A percentile compares a stretch with the other conserved stretches of the same genome.
Conservation (phyloP, 2,113 vertebrate genomes). For the Ophthalmolycus amberensis region DNA sequence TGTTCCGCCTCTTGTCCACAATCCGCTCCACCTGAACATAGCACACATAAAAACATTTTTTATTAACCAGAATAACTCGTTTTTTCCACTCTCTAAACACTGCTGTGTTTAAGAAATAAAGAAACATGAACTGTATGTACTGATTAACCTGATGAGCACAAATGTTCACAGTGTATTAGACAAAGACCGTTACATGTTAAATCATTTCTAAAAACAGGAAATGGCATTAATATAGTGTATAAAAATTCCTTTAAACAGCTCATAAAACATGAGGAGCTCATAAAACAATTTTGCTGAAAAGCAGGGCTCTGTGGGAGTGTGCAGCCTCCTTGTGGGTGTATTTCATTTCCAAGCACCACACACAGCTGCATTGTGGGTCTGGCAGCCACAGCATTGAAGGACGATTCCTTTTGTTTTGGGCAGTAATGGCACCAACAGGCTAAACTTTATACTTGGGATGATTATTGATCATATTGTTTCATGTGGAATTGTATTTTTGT, state of each 20-base stretch:
- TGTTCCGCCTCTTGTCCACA: conserved; percentile 97
- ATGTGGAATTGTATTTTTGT: neutral
- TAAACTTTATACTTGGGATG: too few relatives aligned
- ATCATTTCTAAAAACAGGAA: neutral
- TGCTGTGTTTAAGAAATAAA: neutral
- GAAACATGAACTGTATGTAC: neutral
- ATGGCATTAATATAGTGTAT: neutral
- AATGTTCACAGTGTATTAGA: neutral
- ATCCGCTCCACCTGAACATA: conserved; percentile 92
- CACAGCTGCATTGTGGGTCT: neutral
- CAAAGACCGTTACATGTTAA: neutral
- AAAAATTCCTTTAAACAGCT: neutral
- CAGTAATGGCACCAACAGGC: neutral
- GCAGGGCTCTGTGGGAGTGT: neutral
- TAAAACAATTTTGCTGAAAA: neutral
- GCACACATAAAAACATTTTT: conserved; percentile 2
- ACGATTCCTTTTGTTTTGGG: neutral
- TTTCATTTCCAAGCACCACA: neutral
- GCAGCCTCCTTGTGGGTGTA: neutral
- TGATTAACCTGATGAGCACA: neutral
- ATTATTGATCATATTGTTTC: neutral
- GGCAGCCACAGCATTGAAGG: neutral
- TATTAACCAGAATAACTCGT: neutral
- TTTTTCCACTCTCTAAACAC: neutral
- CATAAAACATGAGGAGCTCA: neutral